Evolutionary conservation across 2,888 invertebrate genomes (phyloP).

Genomic region (Xiphydria camelus): DNA sequence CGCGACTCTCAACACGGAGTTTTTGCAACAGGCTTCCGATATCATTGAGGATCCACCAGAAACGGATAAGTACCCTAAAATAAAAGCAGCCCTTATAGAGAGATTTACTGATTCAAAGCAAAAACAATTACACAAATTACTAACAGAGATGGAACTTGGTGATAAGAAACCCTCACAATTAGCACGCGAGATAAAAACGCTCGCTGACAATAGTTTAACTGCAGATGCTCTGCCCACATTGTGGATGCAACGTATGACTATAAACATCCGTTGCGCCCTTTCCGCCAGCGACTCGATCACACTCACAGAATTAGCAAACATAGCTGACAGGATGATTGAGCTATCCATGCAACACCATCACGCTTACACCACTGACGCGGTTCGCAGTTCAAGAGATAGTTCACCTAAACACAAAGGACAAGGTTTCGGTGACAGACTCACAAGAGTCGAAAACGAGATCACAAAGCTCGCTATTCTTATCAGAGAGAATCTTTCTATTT

Average conservation of each 20-base stretch:
- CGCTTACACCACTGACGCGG: too few species aligned
- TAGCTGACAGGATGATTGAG: slow-evolving; percentile 7
- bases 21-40: slow-evolving; percentile 13
- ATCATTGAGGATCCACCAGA: slow-evolving; percentile 12
- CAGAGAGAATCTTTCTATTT: too few species aligned
- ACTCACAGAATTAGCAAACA: slow-evolving; percentile 4
- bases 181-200: slow-evolving; percentile 17
- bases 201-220: slow-evolving; percentile 7
- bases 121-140: slow-evolving; percentile 11
- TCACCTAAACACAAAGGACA: too few species aligned
- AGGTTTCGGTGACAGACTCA: too few species aligned
- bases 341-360: too few species aligned
- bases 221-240: slow-evolving; percentile 15
- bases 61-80: slow-evolving; percentile 14
- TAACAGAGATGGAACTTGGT: slow-evolving; percentile 16
- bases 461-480: too few species aligned
- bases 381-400: too few species aligned
- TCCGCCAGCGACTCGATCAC: background rate
- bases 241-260: slow-evolving; percentile 17
- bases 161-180: slow-evolving; percentile 20
- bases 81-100: slow-evolving; percentile 13
- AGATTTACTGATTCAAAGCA: slow-evolving; percentile 15
- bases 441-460: too few species aligned
- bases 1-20: slow-evolving; percentile 14
- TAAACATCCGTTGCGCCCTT: background rate